Evolutionary conservation across 2,888 invertebrate genomes (phyloP).

Genomic region (Clivina fossor): DNA sequence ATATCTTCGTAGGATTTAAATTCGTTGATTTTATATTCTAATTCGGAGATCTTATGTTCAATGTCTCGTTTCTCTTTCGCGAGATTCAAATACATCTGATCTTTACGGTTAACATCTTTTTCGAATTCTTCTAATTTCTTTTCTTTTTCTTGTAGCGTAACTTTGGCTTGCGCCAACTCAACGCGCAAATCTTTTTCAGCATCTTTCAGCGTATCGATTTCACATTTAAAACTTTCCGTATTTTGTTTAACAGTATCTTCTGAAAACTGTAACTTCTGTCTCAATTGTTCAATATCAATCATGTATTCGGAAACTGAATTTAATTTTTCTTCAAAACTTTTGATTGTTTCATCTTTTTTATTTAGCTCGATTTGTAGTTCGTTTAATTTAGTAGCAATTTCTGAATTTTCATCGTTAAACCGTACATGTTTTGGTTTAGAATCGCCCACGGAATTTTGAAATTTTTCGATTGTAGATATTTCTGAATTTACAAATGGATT

Average conservation of each 20-base stretch:
- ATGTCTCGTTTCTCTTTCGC: constrained; percentile 61
- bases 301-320: constrained; percentile 51
- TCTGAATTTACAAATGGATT: constrained; percentile 41
- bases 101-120: constrained; percentile 60
- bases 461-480: constrained; percentile 48
- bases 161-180: constrained; percentile 60
- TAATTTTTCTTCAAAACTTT: constrained; percentile 62
- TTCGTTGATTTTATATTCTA: constrained; percentile 56
- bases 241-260: constrained; percentile 59
- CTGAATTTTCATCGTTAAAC: constrained; percentile 61
- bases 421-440: constrained; percentile 48
- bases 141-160: constrained; percentile 58
- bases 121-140: constrained; percentile 58
- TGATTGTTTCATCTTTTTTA: constrained; percentile 59
- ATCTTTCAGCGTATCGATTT: constrained; percentile 58
- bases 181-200: constrained; percentile 56
- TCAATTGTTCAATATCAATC: constrained; percentile 60
- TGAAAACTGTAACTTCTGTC: constrained; percentile 58
- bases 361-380: constrained; percentile 61
- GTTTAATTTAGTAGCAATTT: constrained; percentile 56
- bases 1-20: constrained; percentile 58
- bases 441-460: constrained; percentile 20
- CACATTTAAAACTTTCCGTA: constrained; percentile 53
- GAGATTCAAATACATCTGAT: constrained; percentile 60
- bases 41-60: constrained; percentile 56